Base-by-base conservation (phyloP, 2,888 invertebrate genomes). In the Sinotaia quadrata region DNA sequence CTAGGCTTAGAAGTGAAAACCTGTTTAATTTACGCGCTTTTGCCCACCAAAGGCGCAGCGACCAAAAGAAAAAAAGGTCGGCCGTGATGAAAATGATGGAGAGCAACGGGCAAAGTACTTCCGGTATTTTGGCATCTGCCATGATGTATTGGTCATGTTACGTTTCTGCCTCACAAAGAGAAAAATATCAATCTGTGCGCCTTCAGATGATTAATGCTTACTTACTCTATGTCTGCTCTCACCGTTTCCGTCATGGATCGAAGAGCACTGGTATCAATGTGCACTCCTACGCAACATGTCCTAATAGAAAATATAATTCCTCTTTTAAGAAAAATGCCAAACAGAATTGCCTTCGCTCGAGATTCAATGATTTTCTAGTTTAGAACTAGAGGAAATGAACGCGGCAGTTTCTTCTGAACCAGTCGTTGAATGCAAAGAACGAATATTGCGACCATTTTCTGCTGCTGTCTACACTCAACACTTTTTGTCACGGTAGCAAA, bases 51-150 rank as follows among this genome's bases (percentile, higher is more conserved):
- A 58, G 41, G 58, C 34, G 34, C n/a, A 31, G 49, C 18, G 21
- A 7, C 34, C 27, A 59, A 33, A 60, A n/a, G 36, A 15, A 24
- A 29, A n/a, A 52, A 54, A 56, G 56, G 21, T 37, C 54, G 44
- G 56, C 56, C 44, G 34, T 56, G 65, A 65, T 54, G 63, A 36
- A 29, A 29, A 33, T 12, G 63, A 41, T 21, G 18, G 56, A 54
- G 47, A 54, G 47, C 41, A 56, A 56, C 56, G 54, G 56, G 65
- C 65, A 65, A 65, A 65, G 65, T 65, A 65, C 52, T 65, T 65
- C 65, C 65, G 65, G 44, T 33, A 56, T 54, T 62, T 24, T 41
- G 54, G n/a, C 54, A 36, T 29, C 24, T 21, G 34, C n/a, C 8
- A 18, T 56, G 65, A 65, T 65, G 65, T 56, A 65, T 65, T 37